These are phyloP conservation scores for Clarias magur DNA, from an alignment of 2,113 vertebrate genomes.

Conservation along the genomic window DNA sequence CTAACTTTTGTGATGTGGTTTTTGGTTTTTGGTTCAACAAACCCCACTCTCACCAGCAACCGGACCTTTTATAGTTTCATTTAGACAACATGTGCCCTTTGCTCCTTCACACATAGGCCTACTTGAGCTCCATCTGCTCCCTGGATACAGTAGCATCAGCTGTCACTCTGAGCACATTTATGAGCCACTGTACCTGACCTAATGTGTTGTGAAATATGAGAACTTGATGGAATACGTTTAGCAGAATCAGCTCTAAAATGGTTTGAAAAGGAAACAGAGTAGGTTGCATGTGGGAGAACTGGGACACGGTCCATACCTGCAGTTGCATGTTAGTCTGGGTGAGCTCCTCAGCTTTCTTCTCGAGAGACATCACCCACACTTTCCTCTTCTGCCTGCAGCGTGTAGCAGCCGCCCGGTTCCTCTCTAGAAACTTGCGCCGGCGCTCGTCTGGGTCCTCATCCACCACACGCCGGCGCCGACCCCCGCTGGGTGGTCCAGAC, in stretches of 20 bases:
- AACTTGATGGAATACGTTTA: conserved; percentile 1
- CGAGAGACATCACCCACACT: conserved; percentile 99
- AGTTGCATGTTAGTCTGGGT: conserved; percentile 99
- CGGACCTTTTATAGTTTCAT: conserved; percentile 22
- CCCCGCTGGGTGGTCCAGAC: conserved; percentile 86
- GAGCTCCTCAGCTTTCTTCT: conserved; percentile 99
- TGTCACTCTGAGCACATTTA: conserved; percentile 43
- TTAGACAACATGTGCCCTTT: conserved; percentile 32
- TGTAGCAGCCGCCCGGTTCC: conserved; percentile 95
- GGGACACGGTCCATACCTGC: conserved; percentile 78
- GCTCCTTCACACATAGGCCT: conserved; percentile 16
- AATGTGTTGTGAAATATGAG: conserved; percentile 47
- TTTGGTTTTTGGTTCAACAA: conserved; percentile 32
- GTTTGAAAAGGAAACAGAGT: not conserved
- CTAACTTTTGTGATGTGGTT: conserved; percentile 5
- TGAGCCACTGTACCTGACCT: conserved; percentile 41
- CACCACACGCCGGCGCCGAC: conserved; percentile 89
- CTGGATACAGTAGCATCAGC: conserved; percentile 45
- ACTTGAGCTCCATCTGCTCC: conserved; percentile 39
- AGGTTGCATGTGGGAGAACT: not conserved
- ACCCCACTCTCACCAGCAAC: conserved; percentile 24
- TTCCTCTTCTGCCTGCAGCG: conserved; percentile 99
- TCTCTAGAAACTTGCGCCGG: conserved; percentile 95
- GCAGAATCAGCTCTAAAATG: not conserved
- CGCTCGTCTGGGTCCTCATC: conserved; percentile 97